These are phyloP conservation scores for Fragum fragum DNA, from an alignment of 2,888 invertebrate genomes.

Conservation along the genomic window DNA sequence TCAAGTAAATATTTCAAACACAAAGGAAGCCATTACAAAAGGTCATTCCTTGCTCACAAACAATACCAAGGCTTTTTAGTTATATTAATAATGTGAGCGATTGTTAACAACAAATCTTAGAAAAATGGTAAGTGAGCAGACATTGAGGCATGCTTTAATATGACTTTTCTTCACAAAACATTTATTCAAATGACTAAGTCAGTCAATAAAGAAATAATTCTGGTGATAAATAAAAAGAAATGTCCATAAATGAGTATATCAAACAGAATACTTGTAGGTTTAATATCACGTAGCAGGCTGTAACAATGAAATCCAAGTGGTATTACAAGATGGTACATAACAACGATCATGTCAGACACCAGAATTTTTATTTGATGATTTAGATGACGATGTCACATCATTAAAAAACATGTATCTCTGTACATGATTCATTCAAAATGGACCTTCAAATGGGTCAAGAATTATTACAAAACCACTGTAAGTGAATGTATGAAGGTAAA, in stretches of 20 bases:
- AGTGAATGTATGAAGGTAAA: too few species aligned
- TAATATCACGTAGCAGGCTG: constrained; percentile 24
- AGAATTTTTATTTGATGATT: constrained; percentile 43
- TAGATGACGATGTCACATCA: constrained; percentile 28
- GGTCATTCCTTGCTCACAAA: too few species aligned
- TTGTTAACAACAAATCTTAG: too few species aligned
- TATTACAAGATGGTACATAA: constrained; percentile 30
- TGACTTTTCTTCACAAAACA: too few species aligned
- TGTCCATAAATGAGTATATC: constrained; percentile 28
- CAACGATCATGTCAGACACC: background rate
- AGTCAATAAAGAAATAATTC: background rate
- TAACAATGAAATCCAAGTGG: constrained; percentile 17
- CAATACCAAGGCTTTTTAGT: too few species aligned
- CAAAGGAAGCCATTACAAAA: too few species aligned
- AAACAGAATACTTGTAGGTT: constrained; percentile 6
- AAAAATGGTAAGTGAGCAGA: too few species aligned
- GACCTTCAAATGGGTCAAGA: background rate
- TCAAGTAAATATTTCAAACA: too few species aligned
- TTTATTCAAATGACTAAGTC: constrained; percentile 9
- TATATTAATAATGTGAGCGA: too few species aligned
- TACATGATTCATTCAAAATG: background rate
- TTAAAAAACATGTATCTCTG: constrained; percentile 29
- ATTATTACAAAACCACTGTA: too few species aligned
- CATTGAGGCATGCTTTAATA: too few species aligned
- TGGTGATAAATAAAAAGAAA: constrained; percentile 14